These are phyloP conservation scores for Bolinopsis microptera DNA, from an alignment of 37 sponge, comb jelly and placozoan genomes.

Conservation along the genomic window DNA sequence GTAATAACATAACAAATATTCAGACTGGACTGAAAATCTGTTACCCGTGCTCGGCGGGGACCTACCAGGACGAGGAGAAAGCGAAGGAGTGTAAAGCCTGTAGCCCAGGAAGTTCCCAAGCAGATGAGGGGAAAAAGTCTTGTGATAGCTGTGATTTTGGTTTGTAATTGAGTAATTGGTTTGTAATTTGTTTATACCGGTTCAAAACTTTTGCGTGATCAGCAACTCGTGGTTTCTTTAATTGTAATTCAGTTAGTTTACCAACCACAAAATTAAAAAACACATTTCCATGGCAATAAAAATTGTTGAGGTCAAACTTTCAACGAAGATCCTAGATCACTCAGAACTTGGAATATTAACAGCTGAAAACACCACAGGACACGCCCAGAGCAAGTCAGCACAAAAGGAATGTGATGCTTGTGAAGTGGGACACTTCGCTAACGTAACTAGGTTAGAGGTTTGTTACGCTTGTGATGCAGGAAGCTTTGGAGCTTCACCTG, in stretches of 20 bases:
- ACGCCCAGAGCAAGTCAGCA: background rate
- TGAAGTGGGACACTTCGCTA: slow-evolving; percentile 2
- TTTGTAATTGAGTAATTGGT: too few species aligned
- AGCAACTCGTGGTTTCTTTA: too few species aligned
- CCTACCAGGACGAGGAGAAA: slow-evolving; percentile 31
- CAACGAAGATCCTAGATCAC: too few species aligned
- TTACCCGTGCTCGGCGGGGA: background rate
- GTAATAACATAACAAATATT: too few species aligned
- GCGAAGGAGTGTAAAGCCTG: background rate
- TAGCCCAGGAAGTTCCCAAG: slow-evolving; percentile 9
- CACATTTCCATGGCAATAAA: too few species aligned
- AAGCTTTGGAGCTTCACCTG: background rate
- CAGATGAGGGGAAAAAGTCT: background rate
- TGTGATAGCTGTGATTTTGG: background rate
- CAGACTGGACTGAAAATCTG: slow-evolving; percentile 28
- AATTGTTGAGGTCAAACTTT: too few species aligned
- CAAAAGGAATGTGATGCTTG: background rate
- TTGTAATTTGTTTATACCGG: too few species aligned
- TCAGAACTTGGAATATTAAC: too few species aligned
- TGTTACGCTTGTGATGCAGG: background rate
- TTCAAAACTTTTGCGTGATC: too few species aligned
- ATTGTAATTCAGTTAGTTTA: too few species aligned
- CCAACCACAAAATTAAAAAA: too few species aligned
- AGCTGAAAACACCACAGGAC: background rate
- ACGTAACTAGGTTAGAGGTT: background rate